Base-by-base conservation (phyloP, 2,888 invertebrate genomes). In the Girardia tigrina region DNA sequence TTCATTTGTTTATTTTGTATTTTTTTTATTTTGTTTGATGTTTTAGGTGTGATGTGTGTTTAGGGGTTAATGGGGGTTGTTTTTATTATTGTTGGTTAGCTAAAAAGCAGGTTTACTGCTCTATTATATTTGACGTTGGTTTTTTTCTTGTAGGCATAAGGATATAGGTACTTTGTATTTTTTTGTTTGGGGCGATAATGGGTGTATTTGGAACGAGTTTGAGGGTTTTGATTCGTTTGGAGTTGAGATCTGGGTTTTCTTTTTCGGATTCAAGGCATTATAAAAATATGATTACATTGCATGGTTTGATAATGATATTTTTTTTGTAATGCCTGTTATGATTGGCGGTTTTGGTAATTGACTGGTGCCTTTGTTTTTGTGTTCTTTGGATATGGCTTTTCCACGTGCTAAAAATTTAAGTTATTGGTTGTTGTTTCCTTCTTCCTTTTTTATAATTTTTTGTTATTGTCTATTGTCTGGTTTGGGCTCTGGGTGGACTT, bases 371-470 rank as follows among this genome's bases (percentile, higher is more conserved):
- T 79, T 90, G 84, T 89, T 90, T 86, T 80, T 90, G 81, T 89
- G 89, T 78, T 88, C 89, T 0, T 89, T 90, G 1, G 90, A 91
- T 87, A 90, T 91, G 86, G 89, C 89, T 12, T 90, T 90, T 75
- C 90, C 90, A 0, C 90, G 90, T 81, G 87, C 91, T 87, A 91
- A 91, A 88, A 90, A 90, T 86, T 88, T 90, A 88, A 90, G 90
- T 83, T 91, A 90, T 86, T 90, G 90, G 87, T 78, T 91, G 75
- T 78, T 90, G 16, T 89, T 89, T 0, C 89, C 89, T 0, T 88
- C 89, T 12, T 80, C 90, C 86, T n/a, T 79, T 90, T 71, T 80
- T 90, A 82, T 82, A 89, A 80, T 84, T 86, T 75, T 88, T 89
- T 80, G 89, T 89, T 86, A 87, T 26, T 56, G 42, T 89, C 80